A percentile compares a stretch with the other conserved stretches of the same genome.
Conservation (phyloP, 2,888 invertebrate species). For the Drosophila anceps region DNA sequence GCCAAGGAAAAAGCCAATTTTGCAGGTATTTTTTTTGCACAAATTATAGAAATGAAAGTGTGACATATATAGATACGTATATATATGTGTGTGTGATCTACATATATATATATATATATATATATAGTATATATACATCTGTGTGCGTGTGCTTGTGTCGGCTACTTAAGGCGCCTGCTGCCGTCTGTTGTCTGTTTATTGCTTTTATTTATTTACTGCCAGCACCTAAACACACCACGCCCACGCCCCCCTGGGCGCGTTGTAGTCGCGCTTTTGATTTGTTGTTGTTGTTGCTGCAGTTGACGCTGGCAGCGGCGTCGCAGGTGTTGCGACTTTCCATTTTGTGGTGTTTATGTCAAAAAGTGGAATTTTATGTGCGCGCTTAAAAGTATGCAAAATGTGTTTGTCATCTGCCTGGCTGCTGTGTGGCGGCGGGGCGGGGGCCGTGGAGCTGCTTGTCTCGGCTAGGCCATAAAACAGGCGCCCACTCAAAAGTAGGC, state of each 20-base stretch:
- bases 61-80: not conserved
- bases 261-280: conserved; percentile 61
- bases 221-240: not conserved
- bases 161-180: conserved; percentile 67
- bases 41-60: conserved; percentile 9
- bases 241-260: not conserved
- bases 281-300: conserved; percentile 47
- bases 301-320: conserved; percentile 42
- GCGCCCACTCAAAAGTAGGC: conserved; percentile 71
- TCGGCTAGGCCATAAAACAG: conserved; percentile 40
- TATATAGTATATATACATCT: conserved; percentile 5
- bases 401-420: conserved; percentile 32
- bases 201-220: conserved; percentile 77
- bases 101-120: conserved; percentile 1
- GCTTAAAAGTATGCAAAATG: conserved; percentile 73
- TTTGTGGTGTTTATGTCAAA: conserved; percentile 75
- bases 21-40: not conserved
- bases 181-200: conserved; percentile 64
- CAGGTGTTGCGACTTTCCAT: conserved; percentile 68
- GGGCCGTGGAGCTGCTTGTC: conserved; percentile 17
- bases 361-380: conserved; percentile 75
- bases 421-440: fast-evolving
- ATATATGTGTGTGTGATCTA: not conserved
- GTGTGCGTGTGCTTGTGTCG: conserved; percentile 24
- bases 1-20: conserved; percentile 9